Evolutionary conservation across 2,113 vertebrate species (phyloP).

Genomic region (Nicator chloris): DNA sequence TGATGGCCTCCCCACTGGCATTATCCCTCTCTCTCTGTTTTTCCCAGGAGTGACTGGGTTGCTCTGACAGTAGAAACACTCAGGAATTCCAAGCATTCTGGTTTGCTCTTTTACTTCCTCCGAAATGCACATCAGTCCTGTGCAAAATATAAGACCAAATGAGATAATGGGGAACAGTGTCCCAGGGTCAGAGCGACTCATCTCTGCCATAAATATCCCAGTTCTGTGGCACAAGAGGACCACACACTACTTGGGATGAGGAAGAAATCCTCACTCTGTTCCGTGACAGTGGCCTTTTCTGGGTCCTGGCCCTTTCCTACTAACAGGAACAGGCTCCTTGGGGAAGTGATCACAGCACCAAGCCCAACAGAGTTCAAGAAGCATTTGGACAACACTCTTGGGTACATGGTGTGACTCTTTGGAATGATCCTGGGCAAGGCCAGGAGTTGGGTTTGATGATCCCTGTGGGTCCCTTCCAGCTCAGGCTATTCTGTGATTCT

Average conservation of each 20-base stretch:
- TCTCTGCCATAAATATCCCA: not conserved
- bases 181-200: not conserved
- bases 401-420: not conserved
- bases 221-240: not conserved
- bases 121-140: accelerated
- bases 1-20: not conserved
- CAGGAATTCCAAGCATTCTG: not conserved
- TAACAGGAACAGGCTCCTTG: not conserved
- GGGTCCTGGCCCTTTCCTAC: not conserved
- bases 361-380: not conserved
- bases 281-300: not conserved
- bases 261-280: not conserved
- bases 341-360: not conserved
- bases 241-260: not conserved
- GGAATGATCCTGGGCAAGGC: not conserved
- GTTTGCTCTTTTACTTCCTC: not conserved
- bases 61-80: not conserved
- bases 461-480: not conserved
- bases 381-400: not conserved
- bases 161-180: not conserved
- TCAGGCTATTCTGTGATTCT: not conserved
- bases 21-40: not conserved
- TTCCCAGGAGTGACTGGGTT: not conserved
- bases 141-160: not conserved
- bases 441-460: accelerated